A percentile compares a stretch with the other conserved stretches of the same genome.
These are phyloP conservation scores for Polypedilum vanderplanki DNA, from an alignment of 1,140 invertebrate genomes.

Conservation along the genomic window DNA sequence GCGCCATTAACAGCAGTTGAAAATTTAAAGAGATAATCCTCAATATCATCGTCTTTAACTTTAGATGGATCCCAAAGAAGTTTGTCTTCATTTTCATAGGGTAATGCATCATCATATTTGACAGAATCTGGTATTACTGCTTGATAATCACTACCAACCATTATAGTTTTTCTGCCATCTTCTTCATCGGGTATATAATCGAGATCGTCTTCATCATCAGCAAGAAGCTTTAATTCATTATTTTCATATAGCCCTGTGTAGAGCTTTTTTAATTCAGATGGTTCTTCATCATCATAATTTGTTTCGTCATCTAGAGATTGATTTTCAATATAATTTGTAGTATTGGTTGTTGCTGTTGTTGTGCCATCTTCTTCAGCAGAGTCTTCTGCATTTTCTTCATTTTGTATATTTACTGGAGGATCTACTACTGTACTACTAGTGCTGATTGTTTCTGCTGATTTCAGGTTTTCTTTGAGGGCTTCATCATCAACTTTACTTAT, in stretches of 20 bases:
- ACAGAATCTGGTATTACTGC: constrained; percentile 85
- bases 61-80: constrained; percentile 84
- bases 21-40: constrained; percentile 69
- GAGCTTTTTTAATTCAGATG: not conserved
- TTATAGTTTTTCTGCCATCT: constrained; percentile 74
- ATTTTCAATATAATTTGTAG: not conserved
- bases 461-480: not conserved
- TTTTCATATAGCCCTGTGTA: not conserved
- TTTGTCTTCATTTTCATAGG: constrained; percentile 95
- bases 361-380: constrained; percentile 42
- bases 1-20: constrained; percentile 44
- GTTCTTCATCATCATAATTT: constrained; percentile 25
- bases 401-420: no score
- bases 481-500: constrained; percentile 34
- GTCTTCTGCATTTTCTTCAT: not conserved
- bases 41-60: constrained; percentile 65
- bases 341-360: constrained; percentile 39
- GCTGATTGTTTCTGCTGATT: not conserved
- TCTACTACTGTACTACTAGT: not conserved
- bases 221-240: not conserved
- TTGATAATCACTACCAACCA: constrained; percentile 93
- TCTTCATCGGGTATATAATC: constrained; percentile 71
- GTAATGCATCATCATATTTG: constrained; percentile 84
- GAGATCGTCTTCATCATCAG: constrained; percentile 62
- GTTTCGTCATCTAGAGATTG: constrained; percentile 24